phyloP scores from a whole-genome alignment of 2,797 vertebrate species.

The Crax fasciolata region DNA sequence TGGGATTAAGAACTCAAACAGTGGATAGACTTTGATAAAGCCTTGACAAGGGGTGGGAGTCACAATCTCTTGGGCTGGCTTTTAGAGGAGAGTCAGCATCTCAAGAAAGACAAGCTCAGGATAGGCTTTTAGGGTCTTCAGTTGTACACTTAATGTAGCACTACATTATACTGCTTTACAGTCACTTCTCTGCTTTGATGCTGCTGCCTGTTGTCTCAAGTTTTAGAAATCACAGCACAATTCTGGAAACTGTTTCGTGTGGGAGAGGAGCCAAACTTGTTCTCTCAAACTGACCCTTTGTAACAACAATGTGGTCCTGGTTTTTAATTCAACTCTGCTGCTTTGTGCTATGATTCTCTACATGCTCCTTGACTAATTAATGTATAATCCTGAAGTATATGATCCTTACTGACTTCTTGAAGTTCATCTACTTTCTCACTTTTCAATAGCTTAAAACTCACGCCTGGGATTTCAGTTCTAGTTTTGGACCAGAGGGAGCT shows the following conservation, averaged over 20 bases:
- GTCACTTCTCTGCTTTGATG: background rate
- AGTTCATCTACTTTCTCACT: background rate
- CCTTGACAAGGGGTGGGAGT: background rate
- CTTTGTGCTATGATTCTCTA: background rate
- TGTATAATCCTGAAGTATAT: background rate
- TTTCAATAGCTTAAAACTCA: background rate
- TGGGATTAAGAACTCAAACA: background rate
- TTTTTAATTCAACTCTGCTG: background rate
- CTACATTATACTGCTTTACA: background rate
- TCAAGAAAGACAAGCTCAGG: background rate
- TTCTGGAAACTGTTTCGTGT: background rate
- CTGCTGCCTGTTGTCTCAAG: background rate
- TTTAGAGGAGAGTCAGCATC: background rate
- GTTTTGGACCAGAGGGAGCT: background rate
- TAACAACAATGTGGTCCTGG: rapidly evolving
- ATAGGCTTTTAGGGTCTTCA: background rate
- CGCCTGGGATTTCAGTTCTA: background rate
- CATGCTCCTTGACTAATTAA: background rate
- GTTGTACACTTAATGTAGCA: background rate
- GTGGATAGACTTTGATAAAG: background rate
- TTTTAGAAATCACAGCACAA: background rate
- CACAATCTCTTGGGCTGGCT: background rate
- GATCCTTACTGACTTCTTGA: background rate
- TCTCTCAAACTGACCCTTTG: background rate
- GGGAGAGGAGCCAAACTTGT: background rate